Conservation (phyloP, 1,140 invertebrate species). For the Trichoplusia ni region DNA sequence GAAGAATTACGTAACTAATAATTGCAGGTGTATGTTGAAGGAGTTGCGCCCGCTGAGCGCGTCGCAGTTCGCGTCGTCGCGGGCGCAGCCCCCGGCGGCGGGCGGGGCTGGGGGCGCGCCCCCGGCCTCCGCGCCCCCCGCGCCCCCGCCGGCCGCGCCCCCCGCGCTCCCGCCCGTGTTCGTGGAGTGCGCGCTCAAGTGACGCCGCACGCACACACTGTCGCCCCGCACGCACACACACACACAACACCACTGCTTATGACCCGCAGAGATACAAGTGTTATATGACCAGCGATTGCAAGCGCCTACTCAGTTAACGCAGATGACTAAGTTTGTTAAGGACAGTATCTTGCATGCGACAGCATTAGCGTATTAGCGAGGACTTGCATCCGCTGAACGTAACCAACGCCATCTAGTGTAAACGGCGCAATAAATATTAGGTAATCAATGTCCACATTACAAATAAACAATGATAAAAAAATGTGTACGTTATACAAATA, state of each 20-base stretch:
- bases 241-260: background rate
- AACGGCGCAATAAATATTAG: too few species aligned
- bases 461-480: too few species aligned
- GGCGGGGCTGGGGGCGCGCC: conserved; percentile 19
- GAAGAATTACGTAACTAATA: too few species aligned
- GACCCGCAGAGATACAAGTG: background rate
- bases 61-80: conserved; percentile 47
- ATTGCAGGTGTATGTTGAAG: conserved; percentile 56
- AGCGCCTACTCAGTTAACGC: background rate
- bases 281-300: background rate
- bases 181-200: conserved; percentile 72
- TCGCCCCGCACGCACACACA: background rate
- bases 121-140: conserved; percentile 17
- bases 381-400: too few species aligned
- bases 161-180: conserved; percentile 47
- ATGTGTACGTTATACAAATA: too few species aligned
- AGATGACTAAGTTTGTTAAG: too few species aligned
- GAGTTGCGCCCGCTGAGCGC: conserved; percentile 65
- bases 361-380: too few species aligned
- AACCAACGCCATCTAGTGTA: too few species aligned
- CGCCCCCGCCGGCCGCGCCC: conserved; percentile 3
- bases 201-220: too few species aligned
- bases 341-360: too few species aligned
- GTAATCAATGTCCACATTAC: too few species aligned
- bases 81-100: conserved; percentile 26